Percentiles rank a stretch among this genome's conserved stretches.
Conservation (phyloP, 2,888 invertebrate species). For the Schrankia costaestrigalis region DNA sequence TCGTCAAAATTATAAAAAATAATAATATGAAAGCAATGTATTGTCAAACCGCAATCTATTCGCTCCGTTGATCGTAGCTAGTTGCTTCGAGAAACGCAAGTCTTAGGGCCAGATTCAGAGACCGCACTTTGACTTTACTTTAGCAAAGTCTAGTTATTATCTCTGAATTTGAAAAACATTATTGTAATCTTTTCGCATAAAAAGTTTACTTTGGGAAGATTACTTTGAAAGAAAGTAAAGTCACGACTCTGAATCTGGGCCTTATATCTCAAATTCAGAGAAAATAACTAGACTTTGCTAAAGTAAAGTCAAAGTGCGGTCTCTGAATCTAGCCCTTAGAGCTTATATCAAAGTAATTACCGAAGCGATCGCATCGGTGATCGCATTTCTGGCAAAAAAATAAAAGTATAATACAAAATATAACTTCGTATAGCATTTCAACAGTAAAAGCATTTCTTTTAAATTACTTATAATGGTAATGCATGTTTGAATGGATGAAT, state of each 20-base stretch:
- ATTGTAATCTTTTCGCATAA: too few relatives aligned
- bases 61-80: conserved; percentile 15
- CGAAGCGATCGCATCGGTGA: conserved; percentile 9
- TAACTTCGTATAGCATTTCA: conserved; percentile 43
- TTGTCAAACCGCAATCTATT: conserved; percentile 16
- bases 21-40: conserved; percentile 18
- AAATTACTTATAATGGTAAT: conserved; percentile 37
- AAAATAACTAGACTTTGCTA: too few relatives aligned
- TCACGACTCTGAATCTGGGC: too few relatives aligned
- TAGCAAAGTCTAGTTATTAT: too few relatives aligned
- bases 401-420: conserved; percentile 4
- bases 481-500: conserved; percentile 64
- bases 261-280: too few relatives aligned
- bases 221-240: too few relatives aligned
- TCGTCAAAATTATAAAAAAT: conserved; percentile 12
- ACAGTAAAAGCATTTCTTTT: conserved; percentile 41
- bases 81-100: conserved; percentile 13
- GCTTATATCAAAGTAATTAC: conserved; percentile 13
- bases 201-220: too few relatives aligned
- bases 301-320: too few relatives aligned
- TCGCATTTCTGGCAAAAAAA: conserved; percentile 17
- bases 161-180: too few relatives aligned
- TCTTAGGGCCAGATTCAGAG: too few relatives aligned
- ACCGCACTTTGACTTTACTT: too few relatives aligned
- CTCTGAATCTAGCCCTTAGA: too few relatives aligned